phyloP scores from a whole-genome alignment of 2,797 vertebrate genomes.

The Myotis pilosus region DNA sequence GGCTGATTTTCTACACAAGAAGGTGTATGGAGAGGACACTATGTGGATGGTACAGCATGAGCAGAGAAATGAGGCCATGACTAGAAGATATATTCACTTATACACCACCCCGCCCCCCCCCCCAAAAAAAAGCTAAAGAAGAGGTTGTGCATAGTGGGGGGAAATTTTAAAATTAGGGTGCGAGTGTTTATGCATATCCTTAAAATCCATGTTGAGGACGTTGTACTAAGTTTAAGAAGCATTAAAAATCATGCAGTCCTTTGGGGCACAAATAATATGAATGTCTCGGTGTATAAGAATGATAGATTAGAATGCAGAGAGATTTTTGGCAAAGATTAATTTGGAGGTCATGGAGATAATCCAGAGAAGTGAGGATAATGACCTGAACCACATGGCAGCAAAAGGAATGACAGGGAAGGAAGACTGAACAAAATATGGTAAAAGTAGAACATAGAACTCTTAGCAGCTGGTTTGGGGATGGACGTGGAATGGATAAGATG shows the following conservation, averaged over 20 bases:
- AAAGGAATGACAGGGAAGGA: background rate
- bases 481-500: background rate
- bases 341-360: background rate
- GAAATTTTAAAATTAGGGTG: background rate
- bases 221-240: background rate
- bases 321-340: background rate
- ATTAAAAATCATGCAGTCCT: background rate
- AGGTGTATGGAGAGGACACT: background rate
- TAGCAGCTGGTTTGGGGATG: background rate
- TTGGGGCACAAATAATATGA: background rate
- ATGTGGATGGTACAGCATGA: background rate
- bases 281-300: background rate
- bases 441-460: background rate
- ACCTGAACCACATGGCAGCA: background rate
- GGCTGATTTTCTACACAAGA: background rate
- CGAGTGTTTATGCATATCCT: background rate
- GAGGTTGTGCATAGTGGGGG: background rate
- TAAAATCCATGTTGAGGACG: background rate
- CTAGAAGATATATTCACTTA: background rate
- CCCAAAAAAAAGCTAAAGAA: background rate
- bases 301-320: background rate
- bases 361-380: background rate
- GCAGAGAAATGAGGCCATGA: background rate
- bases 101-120: background rate
- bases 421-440: background rate